These are phyloP conservation scores for Eidolon dupreanum DNA, from an alignment of 2,797 vertebrate genomes.

Conservation along the genomic window DNA sequence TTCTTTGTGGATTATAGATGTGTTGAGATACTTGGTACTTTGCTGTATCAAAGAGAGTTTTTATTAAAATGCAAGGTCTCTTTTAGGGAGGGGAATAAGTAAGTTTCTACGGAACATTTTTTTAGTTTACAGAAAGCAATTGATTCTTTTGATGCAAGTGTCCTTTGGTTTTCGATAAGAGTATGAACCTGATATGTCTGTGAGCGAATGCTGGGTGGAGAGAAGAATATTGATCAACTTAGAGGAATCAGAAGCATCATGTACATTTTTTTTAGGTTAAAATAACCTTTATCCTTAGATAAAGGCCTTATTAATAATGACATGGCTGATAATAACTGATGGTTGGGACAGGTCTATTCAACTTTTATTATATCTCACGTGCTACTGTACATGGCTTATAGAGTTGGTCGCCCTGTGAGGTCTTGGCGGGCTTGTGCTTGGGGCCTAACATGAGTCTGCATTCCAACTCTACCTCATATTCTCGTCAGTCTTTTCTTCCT, in stretches of 20 bases:
- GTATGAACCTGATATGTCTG: not conserved
- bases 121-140: not conserved
- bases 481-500: not conserved
- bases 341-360: not conserved
- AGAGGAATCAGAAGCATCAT: not conserved
- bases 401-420: accelerated
- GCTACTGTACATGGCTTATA: not conserved
- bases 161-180: not conserved
- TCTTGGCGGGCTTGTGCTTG: not conserved
- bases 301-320: not conserved
- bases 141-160: not conserved
- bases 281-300: not conserved
- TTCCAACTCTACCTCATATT: not conserved
- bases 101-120: not conserved
- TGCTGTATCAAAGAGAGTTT: not conserved
- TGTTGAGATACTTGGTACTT: not conserved
- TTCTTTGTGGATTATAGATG: not conserved
- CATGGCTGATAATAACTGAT: not conserved
- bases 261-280: not conserved
- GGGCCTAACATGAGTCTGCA: not conserved
- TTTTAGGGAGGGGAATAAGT: not conserved
- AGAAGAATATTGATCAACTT: not conserved
- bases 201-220: not conserved
- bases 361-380: not conserved
- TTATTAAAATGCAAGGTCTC: not conserved